Evolutionary conservation across 2,113 vertebrate species (phyloP), one percentile per base, ranked within the genome.

Genomic region (Microcebus ravelobensis): DNA sequence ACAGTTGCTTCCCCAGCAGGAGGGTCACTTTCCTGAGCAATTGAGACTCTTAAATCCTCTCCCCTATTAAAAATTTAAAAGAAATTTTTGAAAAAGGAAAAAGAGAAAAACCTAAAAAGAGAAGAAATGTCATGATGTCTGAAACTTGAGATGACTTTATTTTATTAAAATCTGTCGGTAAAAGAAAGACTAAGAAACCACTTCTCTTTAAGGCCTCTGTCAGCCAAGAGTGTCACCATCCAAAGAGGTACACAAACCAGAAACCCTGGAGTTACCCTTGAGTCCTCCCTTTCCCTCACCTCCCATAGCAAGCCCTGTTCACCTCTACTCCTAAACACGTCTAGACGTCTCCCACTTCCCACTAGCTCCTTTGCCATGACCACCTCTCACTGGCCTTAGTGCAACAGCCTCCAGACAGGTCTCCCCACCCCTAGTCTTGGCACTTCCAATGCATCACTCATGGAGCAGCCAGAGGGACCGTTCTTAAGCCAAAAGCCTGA

Each of bases 91-190:
- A 25, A 25, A 25, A 61, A 91, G 45, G 39, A 65, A 84, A 59
- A 57, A 57, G 63, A 55, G n/a, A 63, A 39, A 80, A 67, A 8
- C 5, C 21, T 31, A 68, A 23, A 89, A 50, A 74, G 5, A 52
- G 21, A 94, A 31, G 71, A 95, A 79, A 82, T 36, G 39, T 29
- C 17, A n/a, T 29, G 23, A 25, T 65, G 84, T 52, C 15, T 71
- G 21, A 92, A 83, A 85, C 39, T 74, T 84, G 50, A n/a, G 12
- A 52, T 31, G 71, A 92, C 61, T 77, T 94, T 81, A 85, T 77
- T 45, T 85, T 52, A 92, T 85, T 67, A 84, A 93, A 95, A 45
- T 67, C 48, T 8, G 45, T 36, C 42, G 52, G 31, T 81, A 76
- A 90, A 59, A 71, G 50, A 90, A 48, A n/a, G 55, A 67, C 57